Percentiles rank a stretch among this genome's conserved stretches.
These are phyloP conservation scores for Tetranychus urticae DNA, from an alignment of 1,140 invertebrate species.

Conservation along the genomic window DNA sequence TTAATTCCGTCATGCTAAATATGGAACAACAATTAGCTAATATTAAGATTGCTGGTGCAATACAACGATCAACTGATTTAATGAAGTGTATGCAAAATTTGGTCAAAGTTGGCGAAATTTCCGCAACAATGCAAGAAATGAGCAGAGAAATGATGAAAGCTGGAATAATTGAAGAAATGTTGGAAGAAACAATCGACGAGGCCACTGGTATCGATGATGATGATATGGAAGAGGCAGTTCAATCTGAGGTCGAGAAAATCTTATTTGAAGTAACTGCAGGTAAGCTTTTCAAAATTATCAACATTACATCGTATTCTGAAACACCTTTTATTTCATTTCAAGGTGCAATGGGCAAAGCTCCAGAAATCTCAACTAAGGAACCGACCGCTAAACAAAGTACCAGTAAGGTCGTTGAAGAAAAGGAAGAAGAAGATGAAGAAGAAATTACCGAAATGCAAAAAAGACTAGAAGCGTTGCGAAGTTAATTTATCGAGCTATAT, in stretches of 20 bases:
- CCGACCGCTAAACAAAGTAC: constrained; percentile 19
- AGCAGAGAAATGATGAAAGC: constrained; percentile 98
- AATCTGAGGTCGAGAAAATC: constrained; percentile 83
- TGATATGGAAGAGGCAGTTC: constrained; percentile 73
- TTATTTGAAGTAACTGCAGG: constrained; percentile 85
- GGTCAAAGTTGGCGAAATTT: constrained; percentile 70
- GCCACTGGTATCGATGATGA: constrained; percentile 46
- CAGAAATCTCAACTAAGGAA: constrained; percentile 26
- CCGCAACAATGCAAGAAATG: constrained; percentile 84
- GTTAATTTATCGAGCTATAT: constrained; percentile 26
- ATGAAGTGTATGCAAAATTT: constrained; percentile 92
- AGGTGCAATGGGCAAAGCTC: constrained; percentile 60
- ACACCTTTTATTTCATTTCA: constrained; percentile 6
- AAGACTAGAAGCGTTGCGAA: constrained; percentile 51
- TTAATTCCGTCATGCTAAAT: constrained; percentile 85
- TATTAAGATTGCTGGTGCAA: constrained; percentile 60
- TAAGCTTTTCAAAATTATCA: background rate
- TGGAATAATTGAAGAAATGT: constrained; percentile 97
- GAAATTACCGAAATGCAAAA: constrained; percentile 64
- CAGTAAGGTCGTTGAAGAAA: constrained; percentile 43
- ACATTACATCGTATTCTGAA: background rate
- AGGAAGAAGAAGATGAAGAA: constrained; percentile 48
- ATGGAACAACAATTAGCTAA: constrained; percentile 95
- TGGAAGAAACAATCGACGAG: constrained; percentile 86
- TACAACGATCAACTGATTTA: constrained; percentile 78